These are phyloP conservation scores for Callospermophilus lateralis DNA, from an alignment of 2,113 vertebrate species.

Conservation along the genomic window DNA sequence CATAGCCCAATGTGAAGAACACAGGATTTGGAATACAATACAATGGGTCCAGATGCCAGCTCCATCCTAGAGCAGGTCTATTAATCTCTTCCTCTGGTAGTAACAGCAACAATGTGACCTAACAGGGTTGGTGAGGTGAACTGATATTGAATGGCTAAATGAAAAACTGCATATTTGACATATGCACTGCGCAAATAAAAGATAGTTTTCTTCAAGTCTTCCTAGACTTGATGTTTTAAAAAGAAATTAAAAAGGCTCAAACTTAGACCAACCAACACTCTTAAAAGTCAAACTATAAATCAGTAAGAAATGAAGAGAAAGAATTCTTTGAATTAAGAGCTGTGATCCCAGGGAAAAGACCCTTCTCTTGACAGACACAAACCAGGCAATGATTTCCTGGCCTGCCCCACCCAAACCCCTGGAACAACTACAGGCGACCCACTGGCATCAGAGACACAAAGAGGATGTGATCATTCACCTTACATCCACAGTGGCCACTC, in stretches of 20 bases:
- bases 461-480: neutral
- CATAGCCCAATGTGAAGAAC: neutral
- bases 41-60: neutral
- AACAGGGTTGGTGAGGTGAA: neutral
- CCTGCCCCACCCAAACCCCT: neutral
- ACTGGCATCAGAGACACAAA: neutral
- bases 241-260: constrained; percentile 45
- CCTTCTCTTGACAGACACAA: neutral
- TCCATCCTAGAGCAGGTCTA: neutral
- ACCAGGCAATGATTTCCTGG: neutral
- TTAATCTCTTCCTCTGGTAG: neutral
- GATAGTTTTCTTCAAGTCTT: neutral
- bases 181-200: neutral
- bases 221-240: neutral
- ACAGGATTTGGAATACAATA: neutral
- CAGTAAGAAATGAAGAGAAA: constrained; percentile 5
- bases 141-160: neutral
- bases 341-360: constrained; percentile 30
- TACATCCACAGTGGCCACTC: neutral
- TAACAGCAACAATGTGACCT: constrained; percentile 1
- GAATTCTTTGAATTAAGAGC: constrained; percentile 41
- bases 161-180: neutral
- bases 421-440: neutral
- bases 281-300: neutral
- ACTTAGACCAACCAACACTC: neutral